phyloP scores from a whole-genome alignment of 2,797 vertebrate genomes.

The Chelon labrosus region DNA sequence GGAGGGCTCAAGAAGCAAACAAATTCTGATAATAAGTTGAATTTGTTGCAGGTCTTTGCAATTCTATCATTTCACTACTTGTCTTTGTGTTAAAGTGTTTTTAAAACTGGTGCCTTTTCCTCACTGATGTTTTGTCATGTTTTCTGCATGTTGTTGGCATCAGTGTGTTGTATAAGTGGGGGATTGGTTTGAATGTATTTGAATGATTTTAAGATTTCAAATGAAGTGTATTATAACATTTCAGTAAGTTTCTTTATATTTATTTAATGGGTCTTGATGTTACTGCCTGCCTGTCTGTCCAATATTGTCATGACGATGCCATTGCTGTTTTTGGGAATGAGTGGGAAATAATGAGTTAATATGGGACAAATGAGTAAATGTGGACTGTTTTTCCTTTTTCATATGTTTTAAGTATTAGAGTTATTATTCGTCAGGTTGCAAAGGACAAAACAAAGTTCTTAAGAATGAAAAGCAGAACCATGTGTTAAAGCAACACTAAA shows the following conservation, averaged over 20 bases:
- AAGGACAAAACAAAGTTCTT: no score
- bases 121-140: no score
- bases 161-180: background rate
- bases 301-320: background rate
- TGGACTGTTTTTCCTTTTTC: background rate
- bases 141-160: conserved; percentile 28
- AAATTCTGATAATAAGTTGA: conserved; percentile 31
- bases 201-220: background rate
- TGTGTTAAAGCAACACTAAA: no score
- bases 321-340: conserved; percentile 5
- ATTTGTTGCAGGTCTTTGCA: conserved; percentile 40
- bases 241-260: background rate
- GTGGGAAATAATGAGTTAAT: background rate
- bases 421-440: no score
- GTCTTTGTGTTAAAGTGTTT: conserved; percentile 5
- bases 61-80: conserved; percentile 11
- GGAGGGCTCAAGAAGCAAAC: background rate
- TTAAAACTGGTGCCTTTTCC: conserved; percentile 54
- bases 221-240: no score
- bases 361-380: background rate
- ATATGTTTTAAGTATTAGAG: no score
- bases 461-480: no score
- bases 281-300: conserved; percentile 14
- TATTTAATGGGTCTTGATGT: background rate
- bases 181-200: conserved; percentile 26